phyloP scores from a whole-genome alignment of 2,888 invertebrate genomes.

The Stomorhina lunata region DNA sequence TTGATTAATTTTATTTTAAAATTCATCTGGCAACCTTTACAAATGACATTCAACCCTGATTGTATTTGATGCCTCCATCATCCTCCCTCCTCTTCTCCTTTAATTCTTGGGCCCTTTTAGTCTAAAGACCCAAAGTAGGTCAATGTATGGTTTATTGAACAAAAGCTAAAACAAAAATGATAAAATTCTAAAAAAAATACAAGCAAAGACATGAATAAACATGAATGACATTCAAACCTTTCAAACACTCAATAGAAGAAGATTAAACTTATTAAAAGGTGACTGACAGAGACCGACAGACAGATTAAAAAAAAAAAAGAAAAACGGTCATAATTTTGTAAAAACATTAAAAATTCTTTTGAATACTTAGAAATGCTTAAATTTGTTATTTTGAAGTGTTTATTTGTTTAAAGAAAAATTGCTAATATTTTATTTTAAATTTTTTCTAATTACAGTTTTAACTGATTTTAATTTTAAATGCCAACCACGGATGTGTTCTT shows the following conservation, averaged over 20 bases:
- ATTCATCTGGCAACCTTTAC: background rate
- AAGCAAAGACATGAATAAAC: background rate
- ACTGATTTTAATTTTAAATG: constrained; percentile 33
- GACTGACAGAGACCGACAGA: constrained; percentile 5
- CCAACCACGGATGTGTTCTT: constrained; percentile 33
- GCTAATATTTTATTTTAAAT: background rate
- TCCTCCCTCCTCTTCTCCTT: background rate
- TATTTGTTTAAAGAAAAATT: too few species aligned
- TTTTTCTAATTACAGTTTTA: background rate
- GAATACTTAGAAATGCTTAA: constrained; percentile 60
- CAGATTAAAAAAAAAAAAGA: background rate
- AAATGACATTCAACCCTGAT: constrained; percentile 48
- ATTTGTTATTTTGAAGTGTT: constrained; percentile 22
- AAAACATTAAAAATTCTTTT: too few species aligned
- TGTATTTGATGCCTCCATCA: background rate
- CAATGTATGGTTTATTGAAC: constrained; percentile 44
- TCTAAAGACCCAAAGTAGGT: constrained; percentile 42
- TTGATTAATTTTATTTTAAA: too few species aligned
- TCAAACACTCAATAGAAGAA: constrained; percentile 29
- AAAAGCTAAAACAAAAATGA: too few species aligned
- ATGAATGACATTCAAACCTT: constrained; percentile 35
- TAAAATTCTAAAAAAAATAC: background rate
- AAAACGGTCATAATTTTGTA: background rate
- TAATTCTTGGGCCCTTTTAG: background rate
- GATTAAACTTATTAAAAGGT: constrained; percentile 53